These are phyloP conservation scores for Trachurus trachurus DNA, from an alignment of 2,797 vertebrate genomes.

Conservation along the genomic window DNA sequence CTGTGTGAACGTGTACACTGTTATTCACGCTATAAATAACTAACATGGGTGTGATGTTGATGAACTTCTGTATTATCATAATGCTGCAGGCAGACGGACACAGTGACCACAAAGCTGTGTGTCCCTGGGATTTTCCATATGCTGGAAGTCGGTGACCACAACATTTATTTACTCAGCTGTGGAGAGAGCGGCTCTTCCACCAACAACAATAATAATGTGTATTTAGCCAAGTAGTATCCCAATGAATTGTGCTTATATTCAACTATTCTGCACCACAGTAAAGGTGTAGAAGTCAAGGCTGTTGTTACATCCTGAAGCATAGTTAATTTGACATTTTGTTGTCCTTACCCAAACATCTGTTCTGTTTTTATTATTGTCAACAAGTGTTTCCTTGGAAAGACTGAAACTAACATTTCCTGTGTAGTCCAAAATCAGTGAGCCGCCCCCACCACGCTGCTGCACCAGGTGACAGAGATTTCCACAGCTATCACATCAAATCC, in stretches of 20 bases:
- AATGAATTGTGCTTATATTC: background rate
- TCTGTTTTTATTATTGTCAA: background rate
- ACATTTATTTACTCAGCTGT: conserved; percentile 35
- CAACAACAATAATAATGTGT: background rate
- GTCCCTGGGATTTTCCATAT: conserved; percentile 42
- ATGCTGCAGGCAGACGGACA: conserved; percentile 22
- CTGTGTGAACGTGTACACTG: conserved; percentile 12
- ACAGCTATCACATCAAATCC: background rate
- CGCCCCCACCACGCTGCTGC: background rate
- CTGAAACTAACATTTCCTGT: background rate
- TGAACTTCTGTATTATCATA: conserved; percentile 40
- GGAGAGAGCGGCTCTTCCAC: conserved; percentile 8
- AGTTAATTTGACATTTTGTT: background rate
- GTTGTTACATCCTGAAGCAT: background rate
- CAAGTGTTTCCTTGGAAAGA: background rate
- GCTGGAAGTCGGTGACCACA: conserved; percentile 8
- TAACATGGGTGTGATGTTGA: conserved; percentile 19
- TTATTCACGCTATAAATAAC: conserved; percentile 56
- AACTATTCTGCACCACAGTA: background rate
- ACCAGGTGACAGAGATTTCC: background rate
- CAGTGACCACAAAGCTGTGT: background rate
- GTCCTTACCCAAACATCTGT: too few relatives aligned
- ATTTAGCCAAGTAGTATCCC: background rate
- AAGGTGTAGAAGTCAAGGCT: background rate
- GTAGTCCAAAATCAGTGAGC: background rate